Base-by-base conservation (phyloP, 2,797 vertebrate species). In the Melanotaenia parkinsoni region DNA sequence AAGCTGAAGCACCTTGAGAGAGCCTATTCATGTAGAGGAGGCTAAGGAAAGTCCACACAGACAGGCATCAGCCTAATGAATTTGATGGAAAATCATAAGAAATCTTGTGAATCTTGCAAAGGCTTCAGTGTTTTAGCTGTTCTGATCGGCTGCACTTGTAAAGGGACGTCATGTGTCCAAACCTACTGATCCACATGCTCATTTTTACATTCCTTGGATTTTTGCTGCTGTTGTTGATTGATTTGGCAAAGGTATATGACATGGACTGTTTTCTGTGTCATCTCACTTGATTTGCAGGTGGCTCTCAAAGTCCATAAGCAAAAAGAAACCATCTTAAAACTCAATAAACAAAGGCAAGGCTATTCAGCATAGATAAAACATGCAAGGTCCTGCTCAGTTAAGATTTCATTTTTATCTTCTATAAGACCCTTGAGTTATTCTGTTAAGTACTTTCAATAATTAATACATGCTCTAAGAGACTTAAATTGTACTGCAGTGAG, bases 391-490 rank as follows among this genome's bases (percentile, higher is more conserved):
- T 24, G 20, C 50, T 51, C 9, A 51, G 22, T n/a, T 51, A 24
- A 24, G n/a, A 22, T 51, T 51, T 22, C 8, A 22, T 12, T 51
- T 22, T 51, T 3, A 22, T 13, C n/a, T 24, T 10, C n/a, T 22
- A 24, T 24, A 51, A 12, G 22, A 51, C 8, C 61, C 38, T 47
- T 56, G 13, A 63, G 38, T 54, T 38, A 38, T 62, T 43, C 64
- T n/a, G 22, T 68, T 35, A 38, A 43, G 58, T 20, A 3, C 47
- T 63, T 62, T 53, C 63, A 35, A 67, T 30, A n/a, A 28, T 62
- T 20, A 32, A 65, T 50, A 38, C 14, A 22, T 9, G 8, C 16
- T n/a, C 51, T 12, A 26, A 28, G 53, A 26, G 11, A 54, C 3
- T 54, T 8, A 54, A 24, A 54, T 14, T 54, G 9, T 24, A 12